phyloP scores from a whole-genome alignment of 2,888 invertebrate genomes.

The Hoplodrina blanda region DNA sequence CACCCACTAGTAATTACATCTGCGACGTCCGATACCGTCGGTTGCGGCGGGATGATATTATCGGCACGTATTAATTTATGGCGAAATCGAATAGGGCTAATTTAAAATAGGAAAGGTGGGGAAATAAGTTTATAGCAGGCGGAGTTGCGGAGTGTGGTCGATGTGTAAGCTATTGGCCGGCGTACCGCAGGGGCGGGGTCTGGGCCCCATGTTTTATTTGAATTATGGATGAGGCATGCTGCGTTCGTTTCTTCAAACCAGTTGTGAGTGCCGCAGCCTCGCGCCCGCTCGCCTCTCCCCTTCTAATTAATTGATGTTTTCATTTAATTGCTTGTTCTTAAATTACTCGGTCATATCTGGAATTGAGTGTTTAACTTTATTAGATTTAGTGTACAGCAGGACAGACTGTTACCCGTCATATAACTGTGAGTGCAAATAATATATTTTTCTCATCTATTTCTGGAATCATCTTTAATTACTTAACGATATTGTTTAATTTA shows the following conservation, averaged over 20 bases:
- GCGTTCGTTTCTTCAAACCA: constrained; percentile 85
- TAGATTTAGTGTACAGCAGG: constrained; percentile 74
- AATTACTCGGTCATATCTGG: constrained; percentile 84
- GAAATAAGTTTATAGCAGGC: constrained; percentile 85
- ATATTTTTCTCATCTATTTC: constrained; percentile 28
- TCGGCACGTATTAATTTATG: constrained; percentile 86
- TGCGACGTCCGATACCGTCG: constrained; percentile 75
- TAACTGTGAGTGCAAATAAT: constrained; percentile 56
- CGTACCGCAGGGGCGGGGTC: constrained; percentile 88
- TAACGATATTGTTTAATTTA: constrained; percentile 12
- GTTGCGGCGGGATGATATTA: constrained; percentile 77
- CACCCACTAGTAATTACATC: constrained; percentile 79
- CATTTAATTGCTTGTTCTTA: constrained; percentile 88
- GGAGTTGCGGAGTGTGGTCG: constrained; percentile 82
- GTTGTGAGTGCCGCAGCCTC: constrained; percentile 87
- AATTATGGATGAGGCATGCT: constrained; percentile 89
- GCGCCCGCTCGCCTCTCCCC: constrained; percentile 87
- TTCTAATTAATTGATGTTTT: constrained; percentile 90
- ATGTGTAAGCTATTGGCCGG: constrained; percentile 86
- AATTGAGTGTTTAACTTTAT: constrained; percentile 85
- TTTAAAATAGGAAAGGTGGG: constrained; percentile 85
- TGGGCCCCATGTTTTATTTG: constrained; percentile 90
- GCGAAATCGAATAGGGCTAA: constrained; percentile 83
- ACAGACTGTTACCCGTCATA: constrained; percentile 35
- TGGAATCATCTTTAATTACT: constrained; percentile 30